Conservation (phyloP, 2,113 vertebrate genomes). For the Aldabrachelys gigantea region DNA sequence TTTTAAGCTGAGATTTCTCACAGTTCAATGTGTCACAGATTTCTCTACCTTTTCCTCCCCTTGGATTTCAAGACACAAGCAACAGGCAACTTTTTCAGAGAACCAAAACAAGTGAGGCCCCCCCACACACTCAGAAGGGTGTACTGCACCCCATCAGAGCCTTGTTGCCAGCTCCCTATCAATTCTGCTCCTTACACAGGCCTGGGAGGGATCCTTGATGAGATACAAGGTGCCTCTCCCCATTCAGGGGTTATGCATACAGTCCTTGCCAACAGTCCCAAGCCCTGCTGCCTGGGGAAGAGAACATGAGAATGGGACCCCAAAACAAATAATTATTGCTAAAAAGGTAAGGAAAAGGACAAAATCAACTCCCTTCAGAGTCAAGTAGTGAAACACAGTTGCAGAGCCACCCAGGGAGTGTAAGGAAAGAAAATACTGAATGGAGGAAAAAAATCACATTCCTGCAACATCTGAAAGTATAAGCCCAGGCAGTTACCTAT, state of each 20-base stretch:
- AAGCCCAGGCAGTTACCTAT: conserved; percentile 79
- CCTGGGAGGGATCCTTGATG: neutral
- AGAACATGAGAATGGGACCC: neutral
- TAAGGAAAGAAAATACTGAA: neutral
- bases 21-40: neutral
- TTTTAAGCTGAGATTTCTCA: neutral
- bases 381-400: neutral
- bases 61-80: neutral
- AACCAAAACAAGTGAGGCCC: neutral
- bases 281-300: neutral
- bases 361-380: neutral
- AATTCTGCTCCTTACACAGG: neutral
- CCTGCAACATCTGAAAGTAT: neutral
- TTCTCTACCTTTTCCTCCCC: neutral
- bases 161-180: neutral
- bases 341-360: neutral
- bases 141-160: neutral
- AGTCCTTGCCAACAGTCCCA: neutral
- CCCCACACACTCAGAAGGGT: neutral
- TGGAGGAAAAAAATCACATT: neutral
- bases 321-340: neutral
- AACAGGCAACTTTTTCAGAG: neutral
- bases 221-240: neutral
- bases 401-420: neutral
- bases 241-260: neutral